These are phyloP conservation scores for Himalopsyche tibetana DNA, from an alignment of 2,888 invertebrate species.

Conservation along the genomic window DNA sequence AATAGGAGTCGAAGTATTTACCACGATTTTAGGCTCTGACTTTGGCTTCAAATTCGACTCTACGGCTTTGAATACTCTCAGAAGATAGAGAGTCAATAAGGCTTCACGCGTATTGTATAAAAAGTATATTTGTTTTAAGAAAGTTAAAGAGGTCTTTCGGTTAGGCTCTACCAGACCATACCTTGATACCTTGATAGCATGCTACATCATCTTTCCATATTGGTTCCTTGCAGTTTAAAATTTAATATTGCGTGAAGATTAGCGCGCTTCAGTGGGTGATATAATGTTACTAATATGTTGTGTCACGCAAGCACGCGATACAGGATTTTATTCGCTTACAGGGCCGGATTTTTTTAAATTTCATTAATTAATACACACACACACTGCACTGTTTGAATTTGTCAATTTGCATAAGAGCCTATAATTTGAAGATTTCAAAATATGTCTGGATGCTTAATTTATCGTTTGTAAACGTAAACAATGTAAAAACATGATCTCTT, in stretches of 20 bases:
- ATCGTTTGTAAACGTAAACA: too few species aligned
- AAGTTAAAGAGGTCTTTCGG: constrained; percentile 4
- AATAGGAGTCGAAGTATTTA: too few species aligned
- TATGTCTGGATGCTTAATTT: too few species aligned
- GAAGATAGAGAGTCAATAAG: too few species aligned
- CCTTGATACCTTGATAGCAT: constrained; percentile 21
- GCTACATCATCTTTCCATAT: constrained; percentile 41
- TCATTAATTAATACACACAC: background rate
- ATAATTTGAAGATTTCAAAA: too few species aligned
- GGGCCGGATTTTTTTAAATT: background rate
- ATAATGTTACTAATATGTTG: constrained; percentile 43
- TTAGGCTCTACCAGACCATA: constrained; percentile 19
- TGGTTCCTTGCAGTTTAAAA: constrained; percentile 49
- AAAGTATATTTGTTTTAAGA: constrained; percentile 4
- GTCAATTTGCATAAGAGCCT: too few species aligned
- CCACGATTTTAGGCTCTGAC: too few species aligned
- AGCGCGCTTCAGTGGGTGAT: constrained; percentile 46
- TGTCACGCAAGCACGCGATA: constrained; percentile 43
- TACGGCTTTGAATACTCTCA: too few species aligned
- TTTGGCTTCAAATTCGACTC: too few species aligned
- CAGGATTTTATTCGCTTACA: constrained; percentile 17
- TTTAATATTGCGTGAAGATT: constrained; percentile 60
- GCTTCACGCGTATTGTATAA: background rate
- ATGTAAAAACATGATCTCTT: too few species aligned
- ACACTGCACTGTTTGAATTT: too few species aligned